Percentiles rank a stretch among this genome's conserved stretches.
These are phyloP conservation scores for Chelidonichthys spinosus DNA, from an alignment of 2,797 vertebrate species.

Conservation along the genomic window DNA sequence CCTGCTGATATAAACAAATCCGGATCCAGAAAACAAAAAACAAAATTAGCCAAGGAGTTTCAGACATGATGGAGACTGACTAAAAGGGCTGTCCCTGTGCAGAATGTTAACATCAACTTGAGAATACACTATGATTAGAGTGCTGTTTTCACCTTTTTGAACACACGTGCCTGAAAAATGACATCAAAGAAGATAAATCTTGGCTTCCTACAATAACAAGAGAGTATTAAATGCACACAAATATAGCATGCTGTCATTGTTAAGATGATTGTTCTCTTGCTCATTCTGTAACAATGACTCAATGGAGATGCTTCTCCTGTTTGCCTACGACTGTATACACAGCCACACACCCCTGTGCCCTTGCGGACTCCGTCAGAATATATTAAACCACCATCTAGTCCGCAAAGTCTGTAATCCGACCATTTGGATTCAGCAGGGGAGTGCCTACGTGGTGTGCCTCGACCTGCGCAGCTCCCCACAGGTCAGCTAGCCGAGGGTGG, in stretches of 20 bases:
- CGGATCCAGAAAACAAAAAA: conserved; percentile 58
- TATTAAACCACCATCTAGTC: conserved; percentile 44
- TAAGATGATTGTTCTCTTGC: neutral
- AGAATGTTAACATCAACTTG: conserved; percentile 6
- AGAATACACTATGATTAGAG: neutral
- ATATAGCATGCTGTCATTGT: conserved; percentile 10
- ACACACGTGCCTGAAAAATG: conserved; percentile 11
- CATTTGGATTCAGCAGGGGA: conserved; percentile 64
- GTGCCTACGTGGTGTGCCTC: conserved; percentile 83
- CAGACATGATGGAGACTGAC: conserved; percentile 17
- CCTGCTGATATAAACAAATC: conserved; percentile 71
- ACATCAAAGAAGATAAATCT: conserved; percentile 22
- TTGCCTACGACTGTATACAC: conserved; percentile 1
- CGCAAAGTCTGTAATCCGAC: conserved; percentile 33
- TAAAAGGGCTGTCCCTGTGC: neutral
- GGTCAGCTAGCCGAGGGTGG: conserved; percentile 88
- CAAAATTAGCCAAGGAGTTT: conserved; percentile 31
- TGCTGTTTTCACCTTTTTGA: conserved; percentile 8
- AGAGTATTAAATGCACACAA: conserved; percentile 2
- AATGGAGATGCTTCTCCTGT: conserved; percentile 16
- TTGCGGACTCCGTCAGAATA: conserved; percentile 29
- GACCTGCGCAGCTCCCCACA: conserved; percentile 87
- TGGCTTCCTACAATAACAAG: conserved; percentile 7
- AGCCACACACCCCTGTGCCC: conserved; percentile 29
- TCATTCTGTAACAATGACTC: conserved; percentile 13